Base-by-base conservation (phyloP, 2,888 invertebrate species). In the Patella depressa region DNA sequence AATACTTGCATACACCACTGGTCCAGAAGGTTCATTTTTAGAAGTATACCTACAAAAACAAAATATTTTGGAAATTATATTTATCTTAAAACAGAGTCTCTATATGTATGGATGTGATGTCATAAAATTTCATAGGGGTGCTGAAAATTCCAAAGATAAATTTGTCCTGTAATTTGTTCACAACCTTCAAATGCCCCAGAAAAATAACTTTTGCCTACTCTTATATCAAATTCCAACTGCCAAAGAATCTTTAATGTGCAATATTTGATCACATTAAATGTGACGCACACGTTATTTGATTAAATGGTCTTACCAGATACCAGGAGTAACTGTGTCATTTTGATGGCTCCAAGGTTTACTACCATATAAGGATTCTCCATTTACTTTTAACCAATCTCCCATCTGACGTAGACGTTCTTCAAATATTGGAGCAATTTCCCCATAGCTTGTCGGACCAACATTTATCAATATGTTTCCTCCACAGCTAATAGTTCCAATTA, bases 381-480 rank as follows among this genome's bases (percentile, higher is more conserved):
- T 97, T 15, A 94, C 91, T 3, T 91, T 88, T 17, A 98, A 92
- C 97, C 97, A 98, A n/a, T 86, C 75, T 2, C 97, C 97, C 83
- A 97, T 93, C 83, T 94, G 93, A 14, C 94, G 91, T 0, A 97
- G 92, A 69, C 97, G 93, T 89, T 97, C 97, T 92, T 97, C 95
- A 91, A 95, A 97, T 88, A 97, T 95, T 0, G 96, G 95, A 5
- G 93, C 91, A 83, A 98, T 97, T 14, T 94, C 94, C 11, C 97
- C 97, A 85, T 96, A 96, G 88, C 95, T 95, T 0, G 96, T 96
- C 29, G 97, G 97, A 0, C 97, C 97, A 4, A 97, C 93, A 88
- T 97, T 97, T 88, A 96, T 94, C 15, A 96, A 90, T 19, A 95
- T 92, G 89, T 96, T 96, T 1, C 57, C 71, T 72, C n/a, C n/a